A percentile compares a stretch with the other conserved stretches of the same genome.
These are phyloP conservation scores for Epinotia brunnichana DNA, from an alignment of 2,888 invertebrate species.

Conservation along the genomic window DNA sequence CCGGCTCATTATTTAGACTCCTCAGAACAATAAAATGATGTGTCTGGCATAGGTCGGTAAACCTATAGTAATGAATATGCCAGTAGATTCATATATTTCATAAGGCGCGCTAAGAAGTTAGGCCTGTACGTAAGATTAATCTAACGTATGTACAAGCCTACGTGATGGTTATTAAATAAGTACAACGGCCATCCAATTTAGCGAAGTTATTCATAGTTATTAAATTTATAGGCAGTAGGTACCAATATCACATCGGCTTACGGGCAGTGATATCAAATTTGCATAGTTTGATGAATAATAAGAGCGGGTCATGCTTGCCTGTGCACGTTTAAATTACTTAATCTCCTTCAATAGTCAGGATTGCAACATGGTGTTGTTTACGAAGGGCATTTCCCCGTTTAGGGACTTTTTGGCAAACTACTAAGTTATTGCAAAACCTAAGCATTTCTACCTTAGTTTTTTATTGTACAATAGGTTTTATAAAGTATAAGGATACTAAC, in stretches of 20 bases:
- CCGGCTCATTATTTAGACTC: background rate
- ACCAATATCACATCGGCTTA: conserved; percentile 7
- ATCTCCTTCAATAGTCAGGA: background rate
- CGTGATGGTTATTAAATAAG: background rate
- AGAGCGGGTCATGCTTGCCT: background rate
- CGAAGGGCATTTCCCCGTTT: background rate
- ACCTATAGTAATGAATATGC: background rate
- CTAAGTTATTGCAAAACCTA: too few species aligned
- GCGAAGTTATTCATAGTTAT: conserved; percentile 1
- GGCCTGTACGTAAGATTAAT: too few species aligned
- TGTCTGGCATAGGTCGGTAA: background rate
- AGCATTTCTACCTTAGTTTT: too few species aligned
- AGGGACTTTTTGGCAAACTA: background rate
- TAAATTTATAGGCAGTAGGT: conserved; percentile 11
- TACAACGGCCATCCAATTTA: background rate
- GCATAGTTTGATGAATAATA: conserved; percentile 27
- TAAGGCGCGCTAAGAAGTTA: background rate
- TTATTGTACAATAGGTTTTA: background rate
- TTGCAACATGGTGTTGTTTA: background rate
- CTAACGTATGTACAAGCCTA: too few species aligned
- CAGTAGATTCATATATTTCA: background rate
- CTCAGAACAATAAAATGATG: too few species aligned
- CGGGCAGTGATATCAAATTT: conserved; percentile 22
- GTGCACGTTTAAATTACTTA: background rate
- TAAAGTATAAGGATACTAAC: too few species aligned